phyloP scores from a whole-genome alignment of 2,797 vertebrate genomes.

The Muraenolepis orangiensis region DNA sequence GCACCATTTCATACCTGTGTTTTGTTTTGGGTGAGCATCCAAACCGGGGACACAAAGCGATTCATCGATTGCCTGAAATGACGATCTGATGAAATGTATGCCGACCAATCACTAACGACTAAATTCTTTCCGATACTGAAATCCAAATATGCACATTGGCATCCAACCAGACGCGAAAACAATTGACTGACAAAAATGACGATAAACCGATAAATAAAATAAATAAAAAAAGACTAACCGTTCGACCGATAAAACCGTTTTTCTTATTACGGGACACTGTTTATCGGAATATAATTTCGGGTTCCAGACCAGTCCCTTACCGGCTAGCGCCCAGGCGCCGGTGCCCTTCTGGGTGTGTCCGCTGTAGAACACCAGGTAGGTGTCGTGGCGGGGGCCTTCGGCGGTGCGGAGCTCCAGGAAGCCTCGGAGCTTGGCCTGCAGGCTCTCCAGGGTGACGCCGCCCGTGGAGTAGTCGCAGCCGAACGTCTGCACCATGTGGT shows the following conservation, averaged over 20 bases:
- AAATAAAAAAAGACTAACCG: background rate
- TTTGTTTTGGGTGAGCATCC: no score
- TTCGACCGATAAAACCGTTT: no score
- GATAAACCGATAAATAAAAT: background rate
- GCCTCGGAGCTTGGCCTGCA: constrained; percentile 84
- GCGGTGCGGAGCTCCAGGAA: constrained; percentile 90
- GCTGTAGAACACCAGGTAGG: constrained; percentile 96
- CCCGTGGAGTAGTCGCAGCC: constrained; percentile 97
- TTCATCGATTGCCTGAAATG: no score
- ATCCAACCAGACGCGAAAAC: no score
- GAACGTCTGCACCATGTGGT: constrained; percentile 94
- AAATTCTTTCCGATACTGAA: no score
- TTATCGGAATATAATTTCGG: background rate
- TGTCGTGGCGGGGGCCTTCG: constrained; percentile 96
- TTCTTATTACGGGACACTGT: no score
- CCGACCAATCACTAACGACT: no score
- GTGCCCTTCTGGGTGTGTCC: constrained; percentile 85
- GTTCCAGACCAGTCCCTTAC: constrained; percentile 62
- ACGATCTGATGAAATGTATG: no score
- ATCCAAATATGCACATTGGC: no score
- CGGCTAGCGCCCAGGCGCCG: constrained; percentile 91
- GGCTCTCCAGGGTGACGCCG: constrained; percentile 82
- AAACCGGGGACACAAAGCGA: no score
- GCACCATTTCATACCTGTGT: no score
- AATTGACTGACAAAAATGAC: no score